Evolutionary conservation across 30 jellyfish, hydroid and myxozoan species (phyloP), one percentile per base, ranked within the genome.

Genomic region (Aurelia aurita complex sp. Pacific): DNA sequence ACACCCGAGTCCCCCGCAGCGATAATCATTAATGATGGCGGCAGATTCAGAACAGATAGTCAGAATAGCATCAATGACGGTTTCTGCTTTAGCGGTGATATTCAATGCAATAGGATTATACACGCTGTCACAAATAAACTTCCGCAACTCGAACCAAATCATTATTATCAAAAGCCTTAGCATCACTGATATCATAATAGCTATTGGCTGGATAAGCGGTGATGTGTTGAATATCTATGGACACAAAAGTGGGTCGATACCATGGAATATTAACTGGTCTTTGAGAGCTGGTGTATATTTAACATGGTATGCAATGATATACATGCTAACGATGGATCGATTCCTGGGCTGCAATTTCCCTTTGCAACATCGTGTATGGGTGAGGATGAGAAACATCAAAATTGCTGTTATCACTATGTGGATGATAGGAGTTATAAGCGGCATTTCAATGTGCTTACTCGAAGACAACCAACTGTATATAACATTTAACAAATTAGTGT

Each of bases 321-420:
- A 62, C 80, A 12, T 79, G 55, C 64, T 79, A n/a, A 79, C 88
- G 2, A 19, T 79, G 8, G 88, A 79, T 65, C 79, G 88, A 42
- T 79, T 79, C 64, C 61, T 79, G 23, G 88, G 88, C 54, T 42
- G 76, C 61, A 64, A 42, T 17, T 79, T 79, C 66, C 88, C 88
- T 17, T 29, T 79, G 52, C 42, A 69, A 12, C 88, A 79, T 50
- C 36, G 76, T 3, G 80, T 59, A 33, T 36, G 64, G 68, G 38
- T 69, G 33, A 9, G 23, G 32, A 64, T 62, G 57, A 36, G 71
- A 7, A 23, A 29, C n/a, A 42, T 62, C 12, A 19, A 73, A 11
- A 60, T 62, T 57, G 55, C 70, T 10, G 52, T 79, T 3, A 72
- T 29, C 51, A 79, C 10, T 43, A 15, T 23, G 32, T 79, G 79